Percentiles rank a stretch among this genome's conserved stretches.
These are phyloP conservation scores for Armadillidium nasatum DNA, from an alignment of 1,140 invertebrate species.

Conservation along the genomic window DNA sequence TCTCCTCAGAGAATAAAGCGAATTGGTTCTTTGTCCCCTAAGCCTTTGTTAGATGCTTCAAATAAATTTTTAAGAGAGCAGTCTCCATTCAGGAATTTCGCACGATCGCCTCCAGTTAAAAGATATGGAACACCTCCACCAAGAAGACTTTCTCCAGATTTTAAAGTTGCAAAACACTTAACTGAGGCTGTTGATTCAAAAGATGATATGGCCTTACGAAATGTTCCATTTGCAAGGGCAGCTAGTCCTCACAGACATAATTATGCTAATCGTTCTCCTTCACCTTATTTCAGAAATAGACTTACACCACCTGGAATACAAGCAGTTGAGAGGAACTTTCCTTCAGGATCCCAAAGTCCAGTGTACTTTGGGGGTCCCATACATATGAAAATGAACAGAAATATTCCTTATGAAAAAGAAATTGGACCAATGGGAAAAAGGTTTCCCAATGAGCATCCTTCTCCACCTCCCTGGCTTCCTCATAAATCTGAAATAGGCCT, in stretches of 20 bases:
- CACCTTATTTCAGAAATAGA: conserved; percentile 1
- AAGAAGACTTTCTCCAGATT: background rate
- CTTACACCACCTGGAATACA: background rate
- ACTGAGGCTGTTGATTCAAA: background rate
- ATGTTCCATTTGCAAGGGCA: background rate
- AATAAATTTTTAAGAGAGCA: background rate
- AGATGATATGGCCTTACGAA: background rate
- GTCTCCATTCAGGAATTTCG: background rate
- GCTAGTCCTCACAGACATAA: background rate
- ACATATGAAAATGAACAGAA: background rate
- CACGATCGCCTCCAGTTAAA: background rate
- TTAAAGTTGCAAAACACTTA: background rate
- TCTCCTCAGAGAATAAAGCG: conserved; percentile 3
- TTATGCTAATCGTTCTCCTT: background rate
- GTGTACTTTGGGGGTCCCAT: background rate
- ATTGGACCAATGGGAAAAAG: background rate
- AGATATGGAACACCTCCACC: conserved; percentile 1
- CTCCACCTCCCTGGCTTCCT: background rate
- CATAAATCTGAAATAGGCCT: background rate
- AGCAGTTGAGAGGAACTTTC: background rate
- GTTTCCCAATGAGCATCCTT: background rate
- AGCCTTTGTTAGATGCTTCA: background rate
- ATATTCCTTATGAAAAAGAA: background rate
- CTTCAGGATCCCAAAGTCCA: background rate
- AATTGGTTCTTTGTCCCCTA: background rate